These are phyloP conservation scores for Pipistrellus kuhlii DNA, from an alignment of 2,797 vertebrate species.

Conservation along the genomic window DNA sequence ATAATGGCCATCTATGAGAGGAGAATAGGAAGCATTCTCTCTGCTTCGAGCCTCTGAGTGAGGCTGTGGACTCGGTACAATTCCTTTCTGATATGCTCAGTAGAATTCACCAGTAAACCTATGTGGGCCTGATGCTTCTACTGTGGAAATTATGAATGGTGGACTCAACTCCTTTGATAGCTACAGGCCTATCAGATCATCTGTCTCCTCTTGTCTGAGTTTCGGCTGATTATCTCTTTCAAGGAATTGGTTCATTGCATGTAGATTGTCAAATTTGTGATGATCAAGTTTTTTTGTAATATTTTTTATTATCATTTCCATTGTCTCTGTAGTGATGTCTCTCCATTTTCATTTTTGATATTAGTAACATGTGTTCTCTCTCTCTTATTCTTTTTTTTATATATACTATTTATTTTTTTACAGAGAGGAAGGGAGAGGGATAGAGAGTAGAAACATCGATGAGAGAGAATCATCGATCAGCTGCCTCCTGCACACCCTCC, in stretches of 20 bases:
- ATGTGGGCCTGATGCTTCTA: background rate
- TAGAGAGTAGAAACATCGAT: too few relatives aligned
- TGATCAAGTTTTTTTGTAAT: background rate
- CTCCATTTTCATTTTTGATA: background rate
- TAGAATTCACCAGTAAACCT: background rate
- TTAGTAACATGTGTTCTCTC: too few relatives aligned
- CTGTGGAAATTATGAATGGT: background rate
- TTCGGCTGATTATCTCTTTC: background rate
- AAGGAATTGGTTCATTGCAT: background rate
- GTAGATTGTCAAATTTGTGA: background rate
- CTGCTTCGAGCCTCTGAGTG: background rate
- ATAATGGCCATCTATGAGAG: background rate
- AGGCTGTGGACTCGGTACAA: background rate
- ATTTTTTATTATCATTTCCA: background rate
- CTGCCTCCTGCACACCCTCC: too few relatives aligned
- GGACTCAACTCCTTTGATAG: background rate
- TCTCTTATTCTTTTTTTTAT: too few relatives aligned
- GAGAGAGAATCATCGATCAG: too few relatives aligned
- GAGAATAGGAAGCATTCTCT: too few relatives aligned
- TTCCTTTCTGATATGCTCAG: background rate
- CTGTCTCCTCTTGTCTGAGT: background rate
- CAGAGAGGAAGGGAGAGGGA: too few relatives aligned
- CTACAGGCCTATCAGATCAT: background rate
- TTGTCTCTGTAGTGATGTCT: background rate
- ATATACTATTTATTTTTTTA: too few relatives aligned